Evolutionary conservation across 2,888 invertebrate genomes (phyloP).

Genomic region (Calameuta filiformis): DNA sequence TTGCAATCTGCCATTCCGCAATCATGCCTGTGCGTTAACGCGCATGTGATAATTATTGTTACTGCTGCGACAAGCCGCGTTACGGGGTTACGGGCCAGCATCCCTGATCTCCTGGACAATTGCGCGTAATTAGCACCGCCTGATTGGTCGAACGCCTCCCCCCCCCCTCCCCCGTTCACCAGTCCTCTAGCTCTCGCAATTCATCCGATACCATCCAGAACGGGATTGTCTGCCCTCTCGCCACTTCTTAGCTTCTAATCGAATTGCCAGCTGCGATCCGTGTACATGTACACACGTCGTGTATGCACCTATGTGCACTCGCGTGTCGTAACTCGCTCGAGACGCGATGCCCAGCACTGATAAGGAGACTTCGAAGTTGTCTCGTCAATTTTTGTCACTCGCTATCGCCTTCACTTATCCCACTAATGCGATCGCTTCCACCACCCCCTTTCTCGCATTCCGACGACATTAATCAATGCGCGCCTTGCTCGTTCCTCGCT

Average conservation of each 20-base stretch:
- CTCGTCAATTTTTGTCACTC: not conserved
- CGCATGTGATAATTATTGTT: conserved; percentile 26
- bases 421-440: conserved; percentile 35
- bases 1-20: conserved; percentile 2
- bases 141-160: not conserved
- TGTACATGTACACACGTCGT: not conserved
- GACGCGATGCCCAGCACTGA: not conserved
- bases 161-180: not conserved
- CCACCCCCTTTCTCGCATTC: not conserved
- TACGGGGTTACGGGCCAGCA: not conserved
- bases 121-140: conserved; percentile 40
- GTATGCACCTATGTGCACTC: not conserved
- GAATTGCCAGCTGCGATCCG: not conserved
- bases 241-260: not conserved
- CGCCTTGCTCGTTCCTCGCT: not conserved
- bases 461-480: not conserved
- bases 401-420: conserved; percentile 29
- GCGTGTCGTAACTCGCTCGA: not conserved
- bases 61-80: conserved; percentile 7
- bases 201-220: not conserved
- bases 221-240: not conserved
- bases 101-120: conserved; percentile 34
- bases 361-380: not conserved
- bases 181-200: not conserved
- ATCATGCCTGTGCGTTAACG: conserved; percentile 14